Evolutionary conservation across 2,797 vertebrate species (phyloP), one percentile per base, ranked within the genome.

Genomic region (Pangasius sanitwongsei): DNA sequence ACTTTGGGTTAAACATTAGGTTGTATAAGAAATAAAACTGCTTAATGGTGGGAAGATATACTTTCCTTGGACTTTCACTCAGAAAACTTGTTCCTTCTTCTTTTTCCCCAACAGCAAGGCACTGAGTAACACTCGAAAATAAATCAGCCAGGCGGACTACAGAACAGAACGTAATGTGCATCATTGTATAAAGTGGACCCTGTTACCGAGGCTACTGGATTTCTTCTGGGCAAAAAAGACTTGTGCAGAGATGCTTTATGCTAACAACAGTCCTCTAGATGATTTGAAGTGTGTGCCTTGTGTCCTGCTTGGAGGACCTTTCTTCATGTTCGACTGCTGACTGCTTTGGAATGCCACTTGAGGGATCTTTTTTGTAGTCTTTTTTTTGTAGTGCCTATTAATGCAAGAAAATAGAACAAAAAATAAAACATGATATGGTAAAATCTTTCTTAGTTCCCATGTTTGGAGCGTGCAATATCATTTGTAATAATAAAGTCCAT

Each of bases 301-400:
- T 93, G 91, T 93, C 90, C 85, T 53, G 93, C 97, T 97, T 96
- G 97, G 96, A 96, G 97, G 94, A 93, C 92, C 44, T 94, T 95
- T 95, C 95, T 96, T 94, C 95, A 91, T 93, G 94, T 94, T 93
- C 86, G 93, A 90, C 94, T 96, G 93, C 92, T 93, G 92, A 93
- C 94, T 90, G 89, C 89, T 96, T 95, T 96, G 91, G 94, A 94
- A 89, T 92, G 95, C 87, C 94, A 95, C 94, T 94, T 95, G 67
- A 95, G 91, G 93, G 96, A 98, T 91, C 97, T 96, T 96, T 97
- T 98, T 93, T 97, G 96, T 96, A 97, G 95, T 93, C 95, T 95
- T 94, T 95, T 95, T 90, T 95, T 96, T 95, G 95, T 96, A 95
- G 93, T 94, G 86, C 95, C 91, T 70, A 95, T 97, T 98, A 94